Conservation (phyloP, 2,113 vertebrate genomes). For the Lepisosteus osseus region DNA sequence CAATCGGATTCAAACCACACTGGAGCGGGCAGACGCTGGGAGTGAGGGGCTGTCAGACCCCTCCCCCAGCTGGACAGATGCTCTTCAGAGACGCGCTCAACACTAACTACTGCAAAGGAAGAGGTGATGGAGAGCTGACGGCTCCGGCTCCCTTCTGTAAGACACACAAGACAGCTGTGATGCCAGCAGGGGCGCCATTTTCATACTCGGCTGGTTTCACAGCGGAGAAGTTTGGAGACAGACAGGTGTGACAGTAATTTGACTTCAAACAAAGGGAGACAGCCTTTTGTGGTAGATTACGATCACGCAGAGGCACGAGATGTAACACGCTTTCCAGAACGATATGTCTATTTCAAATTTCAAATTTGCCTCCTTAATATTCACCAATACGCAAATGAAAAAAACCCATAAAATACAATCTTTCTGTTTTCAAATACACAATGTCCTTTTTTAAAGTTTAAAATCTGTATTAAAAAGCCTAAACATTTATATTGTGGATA, state of each 20-base stretch:
- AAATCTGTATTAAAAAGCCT: too few relatives aligned
- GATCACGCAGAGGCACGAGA: not conserved
- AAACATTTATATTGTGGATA: too few relatives aligned
- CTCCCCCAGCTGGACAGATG: too few relatives aligned
- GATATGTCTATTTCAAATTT: not conserved
- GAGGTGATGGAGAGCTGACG: not conserved
- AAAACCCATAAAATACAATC: too few relatives aligned
- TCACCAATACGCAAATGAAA: not conserved
- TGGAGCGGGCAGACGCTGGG: not conserved
- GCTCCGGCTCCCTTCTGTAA: not conserved
- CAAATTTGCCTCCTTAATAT: not conserved
- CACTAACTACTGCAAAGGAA: not conserved
- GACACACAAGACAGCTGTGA: not conserved
- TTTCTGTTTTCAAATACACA: too few relatives aligned
- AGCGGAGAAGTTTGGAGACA: not conserved
- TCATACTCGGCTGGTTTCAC: not conserved
- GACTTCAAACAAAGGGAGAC: not conserved
- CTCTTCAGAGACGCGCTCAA: not conserved
- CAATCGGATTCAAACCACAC: not conserved
- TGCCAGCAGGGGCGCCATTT: not conserved
- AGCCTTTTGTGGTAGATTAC: not conserved
- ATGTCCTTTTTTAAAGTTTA: too few relatives aligned
- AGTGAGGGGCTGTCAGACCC: not conserved
- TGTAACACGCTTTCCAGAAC: not conserved
- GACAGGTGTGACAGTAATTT: slow-evolving; percentile 11